phyloP scores from a whole-genome alignment of 2,113 vertebrate genomes.

The Phocoena sinus region DNA sequence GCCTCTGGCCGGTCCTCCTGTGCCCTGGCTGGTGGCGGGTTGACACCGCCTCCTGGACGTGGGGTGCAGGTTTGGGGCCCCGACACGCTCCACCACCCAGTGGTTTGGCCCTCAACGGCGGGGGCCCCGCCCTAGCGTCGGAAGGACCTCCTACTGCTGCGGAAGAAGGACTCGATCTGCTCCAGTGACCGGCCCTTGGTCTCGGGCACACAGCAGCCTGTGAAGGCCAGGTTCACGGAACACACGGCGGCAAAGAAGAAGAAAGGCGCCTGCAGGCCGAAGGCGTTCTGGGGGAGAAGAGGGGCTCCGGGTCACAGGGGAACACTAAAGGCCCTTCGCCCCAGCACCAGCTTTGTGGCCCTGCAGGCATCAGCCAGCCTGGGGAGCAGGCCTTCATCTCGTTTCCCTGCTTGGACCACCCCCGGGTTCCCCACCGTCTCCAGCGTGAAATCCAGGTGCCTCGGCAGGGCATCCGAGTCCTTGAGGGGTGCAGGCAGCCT shows the following conservation, averaged over 20 bases:
- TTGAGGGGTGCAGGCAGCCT: no score
- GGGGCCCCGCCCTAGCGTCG: constrained; percentile 68
- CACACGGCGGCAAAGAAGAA: constrained; percentile 87
- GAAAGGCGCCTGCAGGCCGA: constrained; percentile 89
- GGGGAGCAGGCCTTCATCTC: not conserved
- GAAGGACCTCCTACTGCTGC: constrained; percentile 77
- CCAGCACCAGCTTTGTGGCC: accelerated
- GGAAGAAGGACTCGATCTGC: constrained; percentile 94
- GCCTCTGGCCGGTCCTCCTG: not conserved
- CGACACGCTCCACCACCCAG: not conserved
- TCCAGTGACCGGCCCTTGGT: constrained; percentile 92
- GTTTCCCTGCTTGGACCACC: not conserved
- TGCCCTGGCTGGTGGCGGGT: accelerated
- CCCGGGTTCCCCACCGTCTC: not conserved
- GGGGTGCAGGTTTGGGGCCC: not conserved
- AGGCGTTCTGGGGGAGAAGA: constrained; percentile 71
- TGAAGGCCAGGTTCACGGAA: constrained; percentile 88
- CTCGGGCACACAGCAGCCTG: constrained; percentile 90
- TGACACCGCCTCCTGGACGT: not conserved
- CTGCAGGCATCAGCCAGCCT: accelerated
- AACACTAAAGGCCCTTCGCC: accelerated
- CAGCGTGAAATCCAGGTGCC: accelerated
- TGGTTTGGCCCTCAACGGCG: accelerated
- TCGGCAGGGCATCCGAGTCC: accelerated
- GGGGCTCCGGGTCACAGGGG: accelerated